These are phyloP conservation scores for Noctua comes DNA, from an alignment of 2,888 invertebrate genomes.

Conservation along the genomic window DNA sequence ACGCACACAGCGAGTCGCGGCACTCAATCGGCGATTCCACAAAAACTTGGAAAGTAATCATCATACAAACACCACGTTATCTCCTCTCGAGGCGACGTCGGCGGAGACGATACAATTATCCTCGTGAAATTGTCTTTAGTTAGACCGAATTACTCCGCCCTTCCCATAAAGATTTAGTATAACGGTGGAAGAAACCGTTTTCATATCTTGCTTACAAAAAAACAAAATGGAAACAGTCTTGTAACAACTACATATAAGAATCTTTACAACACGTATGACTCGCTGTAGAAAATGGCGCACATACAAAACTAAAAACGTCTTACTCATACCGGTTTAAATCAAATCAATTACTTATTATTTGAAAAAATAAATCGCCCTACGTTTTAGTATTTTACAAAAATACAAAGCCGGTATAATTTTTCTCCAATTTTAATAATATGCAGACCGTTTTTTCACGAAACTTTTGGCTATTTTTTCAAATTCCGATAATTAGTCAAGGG, in stretches of 20 bases:
- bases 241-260: constrained; percentile 15
- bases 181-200: constrained; percentile 53
- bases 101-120: constrained; percentile 72
- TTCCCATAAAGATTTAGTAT: constrained; percentile 69
- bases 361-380: neutral
- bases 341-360: neutral
- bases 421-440: constrained; percentile 28
- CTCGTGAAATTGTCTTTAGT: constrained; percentile 71
- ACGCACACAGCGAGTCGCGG: constrained; percentile 28
- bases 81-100: constrained; percentile 65
- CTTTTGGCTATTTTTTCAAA: constrained; percentile 66
- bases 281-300: neutral
- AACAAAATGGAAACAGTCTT: constrained; percentile 40
- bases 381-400: constrained; percentile 9
- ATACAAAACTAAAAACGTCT: neutral
- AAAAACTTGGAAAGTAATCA: constrained; percentile 70
- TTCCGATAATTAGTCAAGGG: constrained; percentile 79
- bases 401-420: neutral
- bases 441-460: constrained; percentile 23
- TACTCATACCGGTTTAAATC: neutral
- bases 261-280: neutral
- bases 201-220: constrained; percentile 56
- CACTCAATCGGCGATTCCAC: constrained; percentile 57
- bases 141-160: constrained; percentile 67
- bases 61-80: constrained; percentile 66